Evolutionary conservation across 2,797 vertebrate genomes (phyloP), one percentile per base, ranked within the genome.

Genomic region (Acipenser ruthenus): DNA sequence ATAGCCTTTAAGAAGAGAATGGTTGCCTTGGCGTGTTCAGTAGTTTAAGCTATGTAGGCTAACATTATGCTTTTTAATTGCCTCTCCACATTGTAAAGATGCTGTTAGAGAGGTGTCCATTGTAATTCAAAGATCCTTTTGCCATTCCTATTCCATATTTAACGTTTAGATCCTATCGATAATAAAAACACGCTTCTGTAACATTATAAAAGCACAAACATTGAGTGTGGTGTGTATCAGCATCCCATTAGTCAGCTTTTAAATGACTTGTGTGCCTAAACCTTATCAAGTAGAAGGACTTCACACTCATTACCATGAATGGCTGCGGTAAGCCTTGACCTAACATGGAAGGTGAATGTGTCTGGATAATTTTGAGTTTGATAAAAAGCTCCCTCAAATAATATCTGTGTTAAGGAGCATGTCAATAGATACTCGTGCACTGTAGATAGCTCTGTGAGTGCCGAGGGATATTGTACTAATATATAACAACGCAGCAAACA

Each of bases 391-490:
- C 84, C 84, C 83, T 84, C 83, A 84, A 82, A 89, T 89, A 89
- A 90, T 89, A 86, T 88, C 84, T 77, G 84, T 89, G 88, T 91
- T 90, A 91, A 91, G 90, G 89, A 90, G 89, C 87, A 86, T 90
- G 90, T 91, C 90, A 91, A 91, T 88, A 90, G 90, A 90, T 79
- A 89, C 90, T 91, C 89, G 83, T 90, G 80, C 86, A 84, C 65
- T 74, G 80, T 83, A 80, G 84, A 87, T 85, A 78, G 82, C 83
- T 77, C 73, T 59, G 49, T 58, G 75, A 74, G 84, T 88, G 81
- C 79, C 77, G 78, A 79, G 84, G 81, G 84, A 80, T 80, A 83
- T 82, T 78, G 77, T 78, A 75, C 79, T 80, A 80, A 84, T 84
- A 79, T 81, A 76, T 85, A 86, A 79, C 74, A 83, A 83, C 78